These are phyloP conservation scores for Australoheros scitulus DNA, from an alignment of 2,113 vertebrate species.

Conservation along the genomic window DNA sequence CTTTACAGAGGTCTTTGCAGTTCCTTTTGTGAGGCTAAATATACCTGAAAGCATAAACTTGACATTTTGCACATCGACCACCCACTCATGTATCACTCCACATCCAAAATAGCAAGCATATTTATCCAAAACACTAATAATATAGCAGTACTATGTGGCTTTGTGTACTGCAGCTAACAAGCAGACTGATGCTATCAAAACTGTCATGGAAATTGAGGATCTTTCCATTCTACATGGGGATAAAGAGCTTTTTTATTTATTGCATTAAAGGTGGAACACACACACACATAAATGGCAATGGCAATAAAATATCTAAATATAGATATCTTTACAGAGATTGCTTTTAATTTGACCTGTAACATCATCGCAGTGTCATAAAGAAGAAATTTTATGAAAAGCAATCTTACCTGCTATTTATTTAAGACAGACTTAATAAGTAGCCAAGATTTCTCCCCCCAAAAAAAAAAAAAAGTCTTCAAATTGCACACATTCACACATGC, in stretches of 20 bases:
- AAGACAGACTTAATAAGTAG: constrained; percentile 34
- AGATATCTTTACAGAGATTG: not conserved
- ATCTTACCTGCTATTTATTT: constrained; percentile 22
- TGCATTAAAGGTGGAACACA: not conserved
- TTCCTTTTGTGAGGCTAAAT: constrained; percentile 5
- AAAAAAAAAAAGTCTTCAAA: constrained; percentile 25
- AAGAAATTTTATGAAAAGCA: constrained; percentile 2
- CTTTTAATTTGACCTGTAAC: not conserved
- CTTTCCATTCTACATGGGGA: not conserved
- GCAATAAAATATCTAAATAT: not conserved
- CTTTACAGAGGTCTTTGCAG: constrained; percentile 4
- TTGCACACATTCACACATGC: constrained; percentile 50
- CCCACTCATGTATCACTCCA: not conserved
- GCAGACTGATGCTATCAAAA: not conserved
- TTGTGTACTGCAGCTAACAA: not conserved
- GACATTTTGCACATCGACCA: constrained; percentile 41
- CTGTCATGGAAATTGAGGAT: not conserved
- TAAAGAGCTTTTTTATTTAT: not conserved
- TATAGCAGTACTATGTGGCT: not conserved
- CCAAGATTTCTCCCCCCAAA: not conserved
- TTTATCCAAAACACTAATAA: constrained; percentile 51
- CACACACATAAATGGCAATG: not conserved
- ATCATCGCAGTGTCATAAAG: not conserved
- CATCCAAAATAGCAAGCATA: constrained; percentile 48
- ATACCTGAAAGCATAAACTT: constrained; percentile 39